Base-by-base conservation (phyloP, 2,888 invertebrate genomes). In the Zygothrica quintamaculata region DNA sequence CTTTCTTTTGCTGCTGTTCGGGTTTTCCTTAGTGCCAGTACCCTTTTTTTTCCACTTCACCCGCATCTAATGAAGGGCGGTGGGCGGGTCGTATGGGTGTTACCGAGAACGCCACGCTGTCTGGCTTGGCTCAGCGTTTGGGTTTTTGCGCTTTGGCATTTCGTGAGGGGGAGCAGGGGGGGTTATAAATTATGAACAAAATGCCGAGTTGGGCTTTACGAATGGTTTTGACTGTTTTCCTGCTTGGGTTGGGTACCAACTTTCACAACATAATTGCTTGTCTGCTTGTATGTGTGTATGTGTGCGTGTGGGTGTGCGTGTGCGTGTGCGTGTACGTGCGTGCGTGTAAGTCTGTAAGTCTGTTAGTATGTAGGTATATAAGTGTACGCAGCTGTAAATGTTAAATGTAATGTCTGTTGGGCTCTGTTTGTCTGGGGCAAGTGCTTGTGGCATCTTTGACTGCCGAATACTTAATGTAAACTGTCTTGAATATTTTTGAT, bases 141-240 rank as follows among this genome's bases (percentile, higher is more conserved):
- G 16, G 8, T 22, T 57, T 34, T 33, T 51, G 25, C 22, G 40
- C 39, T 39, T 57, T 57, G 62, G 68, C 64, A 58, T 74, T 73
- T 59, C n/a, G n/a, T n/a, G n/a, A n/a, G n/a, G n/a, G n/a, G n/a
- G n/a, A n/a, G n/a, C n/a, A n/a, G 67, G 61, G 51, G 64, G 56
- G 48, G 77, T 77, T 85, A 85, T 80, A 80, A 80, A 85, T 80
- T 80, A 80, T 85, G 86, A 74, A 76, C 70, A 66, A 79, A 82
- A 74, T 68, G 65, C 52, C 52, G 59, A 29, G 36, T 50, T 64
- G 46, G 29, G 37, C 31, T 33, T 37, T 22, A 12, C 37, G 46
- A 26, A 9, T 39, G 16, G 22, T 48, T 53, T 34, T 42, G 47
- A 37, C 39, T 55, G 42, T 53, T 13, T 58, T 47, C 59, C 56